phyloP scores from a whole-genome alignment of 1,140 invertebrate genomes.

The Diuraphis noxia region DNA sequence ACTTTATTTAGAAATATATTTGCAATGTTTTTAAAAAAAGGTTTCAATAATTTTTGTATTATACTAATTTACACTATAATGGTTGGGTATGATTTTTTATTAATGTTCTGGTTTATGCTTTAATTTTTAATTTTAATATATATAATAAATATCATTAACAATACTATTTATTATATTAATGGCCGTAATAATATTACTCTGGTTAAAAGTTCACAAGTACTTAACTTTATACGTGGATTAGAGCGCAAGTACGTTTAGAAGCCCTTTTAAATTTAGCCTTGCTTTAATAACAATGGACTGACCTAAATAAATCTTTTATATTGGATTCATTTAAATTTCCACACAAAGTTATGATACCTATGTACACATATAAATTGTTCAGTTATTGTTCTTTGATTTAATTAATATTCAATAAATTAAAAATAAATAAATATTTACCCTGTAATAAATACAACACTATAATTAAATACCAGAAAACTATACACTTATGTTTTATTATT shows the following conservation, averaged over 20 bases:
- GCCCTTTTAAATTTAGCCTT: constrained; percentile 40
- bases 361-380: background rate
- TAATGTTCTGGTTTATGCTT: background rate
- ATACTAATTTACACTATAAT: background rate
- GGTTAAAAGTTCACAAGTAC: constrained; percentile 18
- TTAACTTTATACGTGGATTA: background rate
- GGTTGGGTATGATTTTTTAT: background rate
- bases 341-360: background rate
- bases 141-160: background rate
- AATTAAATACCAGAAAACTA: no score
- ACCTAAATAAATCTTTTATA: constrained; percentile 10
- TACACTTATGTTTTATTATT: no score
- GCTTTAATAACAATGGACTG: constrained; percentile 31
- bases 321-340: background rate
- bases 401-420: background rate
- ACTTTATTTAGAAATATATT: background rate
- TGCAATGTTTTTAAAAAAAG: background rate
- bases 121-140: background rate
- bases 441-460: no score
- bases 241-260: background rate
- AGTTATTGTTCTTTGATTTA: background rate
- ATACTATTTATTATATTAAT: background rate
- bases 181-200: background rate
- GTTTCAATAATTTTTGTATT: background rate
- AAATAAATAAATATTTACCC: no score